Evolutionary conservation across 1,140 invertebrate species (phyloP), one percentile per base, ranked within the genome.

Genomic region (Papilio xuthus): DNA sequence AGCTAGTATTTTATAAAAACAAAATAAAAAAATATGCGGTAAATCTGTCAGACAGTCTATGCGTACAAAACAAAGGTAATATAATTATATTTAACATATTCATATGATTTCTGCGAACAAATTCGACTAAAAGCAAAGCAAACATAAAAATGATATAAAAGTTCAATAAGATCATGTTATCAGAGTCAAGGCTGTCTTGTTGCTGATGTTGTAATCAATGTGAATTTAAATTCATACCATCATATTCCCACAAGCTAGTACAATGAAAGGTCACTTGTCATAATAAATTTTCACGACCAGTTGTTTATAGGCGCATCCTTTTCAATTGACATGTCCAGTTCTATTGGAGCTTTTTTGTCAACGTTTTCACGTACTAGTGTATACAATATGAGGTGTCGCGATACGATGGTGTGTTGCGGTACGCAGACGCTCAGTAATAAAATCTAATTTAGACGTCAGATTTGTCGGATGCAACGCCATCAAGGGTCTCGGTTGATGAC

Each of bases 401-500:
- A 69, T 86, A 83, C 56, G 79, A 79, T 87, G 88, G 87, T 85
- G 82, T 53, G 75, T 78, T 82, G 23, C 84, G 84, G 81, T 82
- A 84, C 84, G 83, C 90, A 90, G 90, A 89, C 91, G 91, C 85
- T 87, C 85, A 79, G 92, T 86, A 93, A 93, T 93, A 93, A 93
- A 93, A 93, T 93, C 92, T 92, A 93, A 93, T 93, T 93, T 93
- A 92, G 91, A 92, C 90, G 86, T 92, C 88, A 92, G 92, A 91
- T 92, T 92, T 92, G 89, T 93, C 86, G 85, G 90, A 90, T 81
- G 88, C 86, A 83, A 82, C 85, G 83, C 79, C 83, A 86, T 83
- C 80, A 83, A 85, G 88, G 88, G 85, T 86, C 84, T 80, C 87
- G 91, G 92, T 93, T 92, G 90, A 87, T 86, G 92, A 93, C 87